A percentile compares a stretch with the other conserved stretches of the same genome.
These are phyloP conservation scores for Rhinopomastus cyanomelas DNA, from an alignment of 2,113 vertebrate species.

Conservation along the genomic window DNA sequence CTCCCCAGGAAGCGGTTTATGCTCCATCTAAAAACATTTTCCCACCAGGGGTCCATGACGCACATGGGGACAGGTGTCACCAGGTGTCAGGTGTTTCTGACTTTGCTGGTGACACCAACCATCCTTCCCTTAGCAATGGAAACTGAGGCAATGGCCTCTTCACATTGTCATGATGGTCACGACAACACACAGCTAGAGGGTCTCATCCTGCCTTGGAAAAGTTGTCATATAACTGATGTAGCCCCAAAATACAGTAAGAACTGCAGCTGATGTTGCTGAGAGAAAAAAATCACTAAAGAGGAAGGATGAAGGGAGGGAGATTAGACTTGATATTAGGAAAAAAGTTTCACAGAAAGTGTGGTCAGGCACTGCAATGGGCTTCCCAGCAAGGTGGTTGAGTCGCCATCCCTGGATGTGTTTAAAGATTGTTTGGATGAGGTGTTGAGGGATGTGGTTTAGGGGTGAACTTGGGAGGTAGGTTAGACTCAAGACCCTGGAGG, in stretches of 20 bases:
- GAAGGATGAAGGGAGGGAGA: neutral
- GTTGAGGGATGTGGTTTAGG: too few species aligned
- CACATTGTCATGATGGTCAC: accelerated
- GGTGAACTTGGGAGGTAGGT: too few species aligned
- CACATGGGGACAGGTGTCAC: neutral
- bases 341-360: too few species aligned
- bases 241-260: neutral
- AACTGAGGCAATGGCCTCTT: neutral
- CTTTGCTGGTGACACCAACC: neutral
- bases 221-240: accelerated
- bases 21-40: neutral
- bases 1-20: neutral
- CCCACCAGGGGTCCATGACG: slow-evolving; percentile 41
- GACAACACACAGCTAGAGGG: accelerated
- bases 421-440: too few species aligned
- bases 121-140: neutral
- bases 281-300: neutral
- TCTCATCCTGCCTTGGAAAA: neutral
- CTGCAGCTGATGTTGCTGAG: neutral
- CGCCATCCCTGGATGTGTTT: too few species aligned
- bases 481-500: too few species aligned
- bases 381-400: too few species aligned
- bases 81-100: neutral
- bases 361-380: too few species aligned
- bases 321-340: too few species aligned